These are phyloP conservation scores for Gymnothorax reevesii DNA, from an alignment of 2,797 vertebrate genomes.

Conservation along the genomic window DNA sequence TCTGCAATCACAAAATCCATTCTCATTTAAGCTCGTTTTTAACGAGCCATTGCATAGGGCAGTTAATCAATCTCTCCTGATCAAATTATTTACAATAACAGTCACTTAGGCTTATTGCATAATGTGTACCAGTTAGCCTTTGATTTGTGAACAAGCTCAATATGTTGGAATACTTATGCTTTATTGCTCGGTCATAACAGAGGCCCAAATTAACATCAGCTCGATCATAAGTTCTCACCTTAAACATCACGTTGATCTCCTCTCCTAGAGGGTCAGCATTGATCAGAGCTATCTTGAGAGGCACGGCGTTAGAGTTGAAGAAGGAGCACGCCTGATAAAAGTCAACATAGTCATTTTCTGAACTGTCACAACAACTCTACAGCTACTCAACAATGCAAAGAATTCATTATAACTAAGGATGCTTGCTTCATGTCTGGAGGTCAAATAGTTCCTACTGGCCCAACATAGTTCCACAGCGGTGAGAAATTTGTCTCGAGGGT, in stretches of 20 bases:
- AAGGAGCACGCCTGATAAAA: conserved; percentile 89
- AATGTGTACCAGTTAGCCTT: background rate
- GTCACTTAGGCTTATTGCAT: background rate
- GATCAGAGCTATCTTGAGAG: conserved; percentile 88
- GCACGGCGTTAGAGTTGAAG: conserved; percentile 98
- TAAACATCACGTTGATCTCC: conserved; percentile 98
- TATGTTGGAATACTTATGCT: background rate
- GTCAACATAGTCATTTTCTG: background rate
- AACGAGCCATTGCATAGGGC: background rate
- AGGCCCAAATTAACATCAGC: background rate
- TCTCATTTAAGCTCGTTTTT: background rate
- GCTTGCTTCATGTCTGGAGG: background rate
- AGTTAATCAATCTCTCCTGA: background rate
- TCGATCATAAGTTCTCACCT: conserved; percentile 71
- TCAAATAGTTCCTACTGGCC: conserved; percentile 4
- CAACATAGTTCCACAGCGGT: background rate
- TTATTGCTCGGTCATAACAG: background rate
- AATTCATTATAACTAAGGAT: background rate
- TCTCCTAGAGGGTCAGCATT: conserved; percentile 93
- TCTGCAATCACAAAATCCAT: too few relatives aligned
- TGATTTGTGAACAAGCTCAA: background rate
- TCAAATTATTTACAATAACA: background rate
- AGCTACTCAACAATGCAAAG: conserved; percentile 16
- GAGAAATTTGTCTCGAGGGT: conserved; percentile 12
- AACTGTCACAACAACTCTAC: conserved; percentile 14